Evolutionary conservation across 2,113 vertebrate species (phyloP).

Genomic region (Lutjanus erythropterus): DNA sequence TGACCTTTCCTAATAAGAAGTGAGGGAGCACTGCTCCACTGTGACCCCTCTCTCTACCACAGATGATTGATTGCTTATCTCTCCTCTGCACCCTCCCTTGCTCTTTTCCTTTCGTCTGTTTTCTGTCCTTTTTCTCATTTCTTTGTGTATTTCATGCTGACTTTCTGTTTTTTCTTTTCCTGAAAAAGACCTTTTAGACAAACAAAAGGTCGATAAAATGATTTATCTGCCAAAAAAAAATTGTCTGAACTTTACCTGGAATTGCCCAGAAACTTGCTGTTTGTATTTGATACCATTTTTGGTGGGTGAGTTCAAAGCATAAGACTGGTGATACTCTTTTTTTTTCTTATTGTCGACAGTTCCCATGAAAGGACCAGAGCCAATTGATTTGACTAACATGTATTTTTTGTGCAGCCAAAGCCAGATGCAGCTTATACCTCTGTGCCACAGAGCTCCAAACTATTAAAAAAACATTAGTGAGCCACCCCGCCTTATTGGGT

Average conservation of each 20-base stretch:
- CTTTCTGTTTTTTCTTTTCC: conserved; percentile 4
- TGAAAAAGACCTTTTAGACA: conserved; percentile 7
- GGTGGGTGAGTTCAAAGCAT: background rate
- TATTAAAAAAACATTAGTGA: background rate
- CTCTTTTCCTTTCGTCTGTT: conserved; percentile 32
- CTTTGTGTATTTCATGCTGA: conserved; percentile 37
- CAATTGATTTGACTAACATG: background rate
- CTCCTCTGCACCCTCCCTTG: conserved; percentile 16
- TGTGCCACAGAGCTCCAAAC: background rate
- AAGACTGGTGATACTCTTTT: background rate
- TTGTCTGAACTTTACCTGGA: background rate
- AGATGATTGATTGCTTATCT: conserved; percentile 72
- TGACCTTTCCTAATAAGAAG: conserved; percentile 60
- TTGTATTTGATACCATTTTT: background rate
- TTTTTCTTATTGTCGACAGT: background rate
- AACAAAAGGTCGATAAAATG: conserved; percentile 28
- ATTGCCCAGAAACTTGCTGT: background rate
- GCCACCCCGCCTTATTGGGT: background rate
- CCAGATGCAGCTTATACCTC: conserved; percentile 7
- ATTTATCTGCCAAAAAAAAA: conserved; percentile 28
- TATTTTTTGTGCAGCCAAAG: conserved; percentile 18
- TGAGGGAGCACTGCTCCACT: conserved; percentile 35
- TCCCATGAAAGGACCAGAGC: background rate
- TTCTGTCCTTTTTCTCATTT: conserved; percentile 49
- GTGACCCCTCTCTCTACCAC: conserved; percentile 52